Conservation (phyloP, 35 echinoderm and acorn worm genomes). For the Lytechinus variegatus region DNA sequence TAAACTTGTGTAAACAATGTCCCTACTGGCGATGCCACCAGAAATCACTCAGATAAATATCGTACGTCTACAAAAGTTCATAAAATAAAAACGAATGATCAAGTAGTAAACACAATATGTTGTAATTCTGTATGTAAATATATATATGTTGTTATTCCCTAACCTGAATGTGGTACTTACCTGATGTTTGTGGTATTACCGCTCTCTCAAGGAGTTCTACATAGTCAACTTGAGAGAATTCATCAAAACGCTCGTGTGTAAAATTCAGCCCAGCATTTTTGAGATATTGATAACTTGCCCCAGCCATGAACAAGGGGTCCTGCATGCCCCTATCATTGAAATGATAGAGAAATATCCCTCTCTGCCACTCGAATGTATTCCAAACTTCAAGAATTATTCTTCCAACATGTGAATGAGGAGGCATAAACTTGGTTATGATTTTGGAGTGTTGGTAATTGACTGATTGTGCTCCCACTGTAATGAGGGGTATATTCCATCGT, state of each 20-base stretch:
- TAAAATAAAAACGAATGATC: background rate
- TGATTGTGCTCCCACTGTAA: slow-evolving; percentile 58
- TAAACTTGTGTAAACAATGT: background rate
- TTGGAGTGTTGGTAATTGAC: background rate
- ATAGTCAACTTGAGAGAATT: background rate
- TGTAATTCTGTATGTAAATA: too few species aligned
- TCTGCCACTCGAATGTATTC: background rate
- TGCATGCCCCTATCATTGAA: background rate
- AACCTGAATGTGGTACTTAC: background rate
- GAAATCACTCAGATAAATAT: background rate
- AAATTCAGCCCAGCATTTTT: background rate
- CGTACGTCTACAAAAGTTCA: background rate
- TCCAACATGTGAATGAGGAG: background rate
- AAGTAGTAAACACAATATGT: background rate
- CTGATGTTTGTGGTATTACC: slow-evolving; percentile 23
- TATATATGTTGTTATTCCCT: too few species aligned
- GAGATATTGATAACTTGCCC: background rate
- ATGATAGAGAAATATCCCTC: slow-evolving; percentile 21
- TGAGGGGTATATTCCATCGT: slow-evolving; percentile 64
- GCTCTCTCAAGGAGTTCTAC: background rate
- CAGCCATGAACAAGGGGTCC: slow-evolving; percentile 27
- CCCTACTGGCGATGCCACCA: background rate
- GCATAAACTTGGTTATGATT: slow-evolving; percentile 28
- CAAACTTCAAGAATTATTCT: background rate
- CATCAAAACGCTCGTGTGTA: background rate